Evolutionary conservation across 2,888 invertebrate species (phyloP).

Genomic region (Cryptosula pallasiana): DNA sequence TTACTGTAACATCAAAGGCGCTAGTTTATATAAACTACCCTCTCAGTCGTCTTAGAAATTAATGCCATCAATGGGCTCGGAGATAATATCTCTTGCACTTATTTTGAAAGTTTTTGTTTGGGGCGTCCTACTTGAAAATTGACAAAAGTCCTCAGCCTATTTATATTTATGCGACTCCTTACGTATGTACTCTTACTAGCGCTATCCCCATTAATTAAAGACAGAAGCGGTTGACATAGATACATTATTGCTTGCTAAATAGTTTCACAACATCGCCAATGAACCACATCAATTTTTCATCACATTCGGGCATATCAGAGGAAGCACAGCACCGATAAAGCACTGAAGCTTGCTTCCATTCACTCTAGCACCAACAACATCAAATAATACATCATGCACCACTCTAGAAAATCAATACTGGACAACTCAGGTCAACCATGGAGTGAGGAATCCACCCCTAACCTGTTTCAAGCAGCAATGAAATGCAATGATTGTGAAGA

Average conservation of each 20-base stretch:
- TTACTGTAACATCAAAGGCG: too few relatives aligned
- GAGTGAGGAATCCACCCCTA: background rate
- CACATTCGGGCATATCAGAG: background rate
- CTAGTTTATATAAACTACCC: too few relatives aligned
- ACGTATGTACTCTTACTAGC: too few relatives aligned
- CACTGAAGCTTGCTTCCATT: background rate
- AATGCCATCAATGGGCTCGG: too few relatives aligned
- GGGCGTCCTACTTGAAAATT: too few relatives aligned
- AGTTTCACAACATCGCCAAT: background rate
- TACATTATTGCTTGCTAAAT: background rate
- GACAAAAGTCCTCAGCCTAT: too few relatives aligned
- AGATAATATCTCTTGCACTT: too few relatives aligned
- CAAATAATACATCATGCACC: background rate
- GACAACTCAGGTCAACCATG: background rate
- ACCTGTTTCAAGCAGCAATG: background rate
- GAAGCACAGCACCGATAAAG: background rate
- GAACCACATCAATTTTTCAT: background rate
- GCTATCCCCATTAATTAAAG: too few relatives aligned
- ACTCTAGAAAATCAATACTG: background rate
- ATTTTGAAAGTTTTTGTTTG: too few relatives aligned
- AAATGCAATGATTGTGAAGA: background rate
- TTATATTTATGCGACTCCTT: too few relatives aligned
- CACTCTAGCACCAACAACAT: background rate
- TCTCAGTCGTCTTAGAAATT: too few relatives aligned
- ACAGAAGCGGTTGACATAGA: too few relatives aligned